phyloP scores from a whole-genome alignment of 1,140 invertebrate genomes.

The Conopomorpha cramerella region DNA sequence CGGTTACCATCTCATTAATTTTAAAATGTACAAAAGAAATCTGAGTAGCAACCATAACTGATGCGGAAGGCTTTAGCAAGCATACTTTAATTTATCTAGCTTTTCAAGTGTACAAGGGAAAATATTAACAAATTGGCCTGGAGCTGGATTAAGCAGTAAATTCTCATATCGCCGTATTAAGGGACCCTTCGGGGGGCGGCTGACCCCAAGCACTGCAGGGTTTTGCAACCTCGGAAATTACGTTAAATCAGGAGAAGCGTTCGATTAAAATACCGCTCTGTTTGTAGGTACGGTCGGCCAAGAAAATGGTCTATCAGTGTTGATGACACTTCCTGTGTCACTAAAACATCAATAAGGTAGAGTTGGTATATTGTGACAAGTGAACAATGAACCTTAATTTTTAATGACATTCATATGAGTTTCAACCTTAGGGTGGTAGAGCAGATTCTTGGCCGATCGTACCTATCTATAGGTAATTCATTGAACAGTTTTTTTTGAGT shows the following conservation, averaged over 20 bases:
- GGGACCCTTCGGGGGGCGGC: slow-evolving; percentile 26
- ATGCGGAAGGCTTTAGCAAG: too few species aligned
- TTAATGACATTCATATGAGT: not conserved
- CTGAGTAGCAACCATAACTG: too few species aligned
- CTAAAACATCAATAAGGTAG: not conserved
- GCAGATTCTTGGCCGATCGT: too few species aligned
- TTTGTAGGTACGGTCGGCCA: too few species aligned
- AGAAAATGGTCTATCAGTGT: not conserved
- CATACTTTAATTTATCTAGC: too few species aligned
- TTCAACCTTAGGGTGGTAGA: too few species aligned
- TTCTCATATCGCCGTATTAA: slow-evolving; percentile 57
- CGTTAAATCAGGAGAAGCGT: slow-evolving; percentile 48
- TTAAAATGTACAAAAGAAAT: too few species aligned
- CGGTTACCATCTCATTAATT: too few species aligned
- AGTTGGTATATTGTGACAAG: not conserved
- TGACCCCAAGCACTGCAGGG: slow-evolving; percentile 24
- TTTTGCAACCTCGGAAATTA: slow-evolving; percentile 49
- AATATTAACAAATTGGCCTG: slow-evolving; percentile 59
- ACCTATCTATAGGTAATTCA: too few species aligned
- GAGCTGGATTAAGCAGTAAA: slow-evolving; percentile 56
- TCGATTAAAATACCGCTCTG: slow-evolving; percentile 40
- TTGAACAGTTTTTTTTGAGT: too few species aligned
- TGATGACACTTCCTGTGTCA: not conserved
- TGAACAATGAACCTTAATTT: not conserved
- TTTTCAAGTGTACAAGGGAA: too few species aligned